Evolutionary conservation across 1,140 invertebrate species (phyloP), one percentile per base, ranked within the genome.

Genomic region (Chymomyza costata): DNA sequence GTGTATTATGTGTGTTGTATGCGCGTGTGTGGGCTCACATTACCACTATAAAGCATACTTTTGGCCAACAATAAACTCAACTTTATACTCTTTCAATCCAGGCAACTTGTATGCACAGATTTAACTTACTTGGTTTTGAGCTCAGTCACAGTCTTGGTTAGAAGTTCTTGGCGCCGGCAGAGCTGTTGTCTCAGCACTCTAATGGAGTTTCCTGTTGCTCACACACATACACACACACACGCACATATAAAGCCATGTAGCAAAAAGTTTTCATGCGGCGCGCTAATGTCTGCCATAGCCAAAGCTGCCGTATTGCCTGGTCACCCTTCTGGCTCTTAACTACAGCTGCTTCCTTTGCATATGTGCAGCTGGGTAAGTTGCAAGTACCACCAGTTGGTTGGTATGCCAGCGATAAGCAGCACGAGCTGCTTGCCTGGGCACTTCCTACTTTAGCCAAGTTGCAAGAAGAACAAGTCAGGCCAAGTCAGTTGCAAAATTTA

Each of bases 31-130:
- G 21, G 34, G 58, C 53, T 41, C 43, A 61, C 65, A 67, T 67
- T 73, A 56, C 68, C 68, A 67, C 49, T 49, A 63, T 68, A 73
- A 74, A 73, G 69, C 68, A 67, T 80, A 78, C 73, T 80, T 78
- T n/a, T 80, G 80, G 67, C 66, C 58, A 76, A 78, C 71, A 78
- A 78, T 78, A 78, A 78, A 78, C 71, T 80, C 63, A 80, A 78
- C 71, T 78, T 78, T 78, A 78, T 78, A 66, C 71, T 80, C 71
- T 78, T 78, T 78, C 71, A 78, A 78, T 80, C 71, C 71, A 53
- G 56, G 57, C 71, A 78, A 80, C 71, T 78, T 80, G 71, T 78
- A 71, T 80, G 71, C 71, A 80, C 58, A 78, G 71, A 78, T 78
- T 78, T 71, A 69, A 67, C 71, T 80, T 58, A 67, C 53, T 62